A percentile compares a stretch with the other conserved stretches of the same genome.
Evolutionary conservation across 2,888 invertebrate species (phyloP).

Genomic region (Leptinotarsa rubiginosa): DNA sequence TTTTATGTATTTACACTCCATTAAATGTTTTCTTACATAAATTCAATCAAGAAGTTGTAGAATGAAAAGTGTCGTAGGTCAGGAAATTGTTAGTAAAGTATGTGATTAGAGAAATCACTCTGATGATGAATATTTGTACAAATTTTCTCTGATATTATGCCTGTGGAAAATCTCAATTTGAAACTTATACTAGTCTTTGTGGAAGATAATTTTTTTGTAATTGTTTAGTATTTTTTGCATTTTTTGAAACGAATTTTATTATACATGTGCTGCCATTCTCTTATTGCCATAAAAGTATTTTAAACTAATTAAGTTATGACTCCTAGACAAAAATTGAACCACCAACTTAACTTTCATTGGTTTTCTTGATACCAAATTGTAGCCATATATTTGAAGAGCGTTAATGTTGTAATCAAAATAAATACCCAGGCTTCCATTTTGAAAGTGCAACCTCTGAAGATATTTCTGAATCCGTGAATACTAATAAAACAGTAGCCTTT

Average conservation of each 20-base stretch:
- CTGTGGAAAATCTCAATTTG: conserved; percentile 48
- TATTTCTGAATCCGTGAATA: neutral
- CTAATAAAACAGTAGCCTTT: conserved; percentile 20
- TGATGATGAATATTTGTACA: conserved; percentile 45
- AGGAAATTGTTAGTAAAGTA: conserved; percentile 37
- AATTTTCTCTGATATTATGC: conserved; percentile 49
- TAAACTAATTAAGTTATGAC: no score
- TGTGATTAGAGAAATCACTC: conserved; percentile 35
- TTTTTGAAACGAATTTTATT: conserved; percentile 45
- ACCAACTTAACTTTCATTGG: neutral
- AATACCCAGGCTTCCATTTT: conserved; percentile 28
- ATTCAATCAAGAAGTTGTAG: conserved; percentile 31
- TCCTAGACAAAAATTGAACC: no score
- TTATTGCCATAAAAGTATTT: conserved; percentile 21
- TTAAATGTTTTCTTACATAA: neutral
- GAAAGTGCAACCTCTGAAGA: neutral
- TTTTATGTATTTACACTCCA: conserved; percentile 21
- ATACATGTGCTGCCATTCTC: conserved; percentile 55
- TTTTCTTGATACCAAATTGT: neutral
- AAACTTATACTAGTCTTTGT: conserved; percentile 57
- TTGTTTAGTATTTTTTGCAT: conserved; percentile 47
- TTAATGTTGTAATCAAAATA: conserved; percentile 17
- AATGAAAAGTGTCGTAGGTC: conserved; percentile 42
- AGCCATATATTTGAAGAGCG: neutral
- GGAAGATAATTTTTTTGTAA: conserved; percentile 50